These are phyloP conservation scores for Patella pellucida DNA, from an alignment of 2,888 invertebrate genomes.

Conservation along the genomic window DNA sequence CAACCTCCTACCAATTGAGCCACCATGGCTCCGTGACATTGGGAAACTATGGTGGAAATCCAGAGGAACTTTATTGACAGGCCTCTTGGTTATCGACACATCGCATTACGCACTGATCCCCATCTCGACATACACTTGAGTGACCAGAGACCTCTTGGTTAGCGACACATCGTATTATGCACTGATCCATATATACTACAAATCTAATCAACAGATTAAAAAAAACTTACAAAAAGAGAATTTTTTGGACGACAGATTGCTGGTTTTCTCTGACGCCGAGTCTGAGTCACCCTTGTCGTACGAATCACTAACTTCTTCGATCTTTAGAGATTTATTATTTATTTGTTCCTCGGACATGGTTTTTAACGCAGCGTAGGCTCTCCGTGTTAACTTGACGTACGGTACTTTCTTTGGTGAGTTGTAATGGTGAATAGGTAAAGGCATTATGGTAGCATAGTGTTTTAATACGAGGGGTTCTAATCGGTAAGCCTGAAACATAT, in stretches of 20 bases:
- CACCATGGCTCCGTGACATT: too few species aligned
- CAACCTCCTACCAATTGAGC: too few species aligned
- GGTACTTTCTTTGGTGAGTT: conserved; percentile 71
- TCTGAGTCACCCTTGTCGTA: conserved; percentile 27
- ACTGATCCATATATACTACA: background rate
- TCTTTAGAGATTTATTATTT: conserved; percentile 18
- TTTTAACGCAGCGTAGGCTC: conserved; percentile 60
- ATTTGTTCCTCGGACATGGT: conserved; percentile 38
- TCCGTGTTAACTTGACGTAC: conserved; percentile 68
- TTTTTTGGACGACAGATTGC: conserved; percentile 19
- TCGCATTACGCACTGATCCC: too few species aligned
- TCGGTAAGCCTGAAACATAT: conserved; percentile 71
- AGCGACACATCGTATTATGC: too few species aligned
- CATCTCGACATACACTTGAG: too few species aligned
- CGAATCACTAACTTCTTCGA: conserved; percentile 26
- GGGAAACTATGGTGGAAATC: too few species aligned
- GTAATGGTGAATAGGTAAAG: conserved; percentile 75
- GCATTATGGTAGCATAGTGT: conserved; percentile 76
- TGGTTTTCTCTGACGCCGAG: conserved; percentile 20
- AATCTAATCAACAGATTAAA: background rate
- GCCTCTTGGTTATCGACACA: too few species aligned
- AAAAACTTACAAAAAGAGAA: conserved; percentile 35
- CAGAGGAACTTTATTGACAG: too few species aligned
- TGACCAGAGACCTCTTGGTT: too few species aligned
- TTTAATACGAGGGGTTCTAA: conserved; percentile 78